These are phyloP conservation scores for Calypte anna DNA, from an alignment of 2,113 vertebrate species.

Conservation along the genomic window DNA sequence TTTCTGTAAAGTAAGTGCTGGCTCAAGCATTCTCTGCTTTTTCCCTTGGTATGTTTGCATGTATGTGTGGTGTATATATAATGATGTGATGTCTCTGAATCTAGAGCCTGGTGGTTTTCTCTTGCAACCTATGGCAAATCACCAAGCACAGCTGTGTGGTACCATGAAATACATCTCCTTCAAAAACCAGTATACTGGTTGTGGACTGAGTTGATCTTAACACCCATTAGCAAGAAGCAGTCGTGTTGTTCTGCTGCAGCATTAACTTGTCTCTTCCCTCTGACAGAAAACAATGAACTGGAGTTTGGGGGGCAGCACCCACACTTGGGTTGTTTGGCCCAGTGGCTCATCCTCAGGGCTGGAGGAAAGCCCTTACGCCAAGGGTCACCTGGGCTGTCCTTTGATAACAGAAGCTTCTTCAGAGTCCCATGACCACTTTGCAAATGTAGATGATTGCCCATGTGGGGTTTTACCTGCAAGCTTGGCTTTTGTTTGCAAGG, in stretches of 20 bases:
- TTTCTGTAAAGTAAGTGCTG: constrained; percentile 25
- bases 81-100: not conserved
- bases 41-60: not conserved
- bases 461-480: constrained; percentile 21
- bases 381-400: not conserved
- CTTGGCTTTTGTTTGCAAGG: not conserved
- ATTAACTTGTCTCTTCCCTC: not conserved
- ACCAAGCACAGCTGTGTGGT: not conserved
- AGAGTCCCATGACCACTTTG: not conserved
- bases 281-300: not conserved
- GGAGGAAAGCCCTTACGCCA: not conserved
- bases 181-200: not conserved
- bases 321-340: not conserved
- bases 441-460: constrained; percentile 8
- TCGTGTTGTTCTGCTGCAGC: rapidly evolving
- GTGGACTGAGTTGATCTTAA: not conserved
- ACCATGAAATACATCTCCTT: not conserved
- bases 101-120: not conserved
- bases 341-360: not conserved
- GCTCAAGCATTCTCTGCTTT: constrained; percentile 19
- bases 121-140: not conserved
- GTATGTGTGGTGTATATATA: not conserved
- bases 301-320: not conserved
- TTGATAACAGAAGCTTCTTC: not conserved
- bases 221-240: not conserved